These are phyloP conservation scores for Lucilia cuprina DNA, from an alignment of 1,140 invertebrate genomes.

Conservation along the genomic window DNA sequence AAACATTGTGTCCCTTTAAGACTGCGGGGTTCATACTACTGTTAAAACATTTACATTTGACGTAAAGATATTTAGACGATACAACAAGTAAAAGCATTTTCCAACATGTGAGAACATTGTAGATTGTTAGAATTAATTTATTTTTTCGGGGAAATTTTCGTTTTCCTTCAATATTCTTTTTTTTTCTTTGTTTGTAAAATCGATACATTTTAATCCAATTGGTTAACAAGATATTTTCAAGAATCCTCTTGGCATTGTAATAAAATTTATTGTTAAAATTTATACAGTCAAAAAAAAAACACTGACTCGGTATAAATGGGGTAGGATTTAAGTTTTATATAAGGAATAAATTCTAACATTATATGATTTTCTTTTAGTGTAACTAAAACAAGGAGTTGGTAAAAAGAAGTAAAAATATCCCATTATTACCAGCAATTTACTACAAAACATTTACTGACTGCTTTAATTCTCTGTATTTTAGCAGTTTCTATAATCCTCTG, in stretches of 20 bases:
- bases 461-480: background rate
- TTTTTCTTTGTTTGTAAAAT: background rate
- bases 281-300: background rate
- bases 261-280: background rate
- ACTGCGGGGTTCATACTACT: background rate
- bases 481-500: background rate
- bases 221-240: background rate
- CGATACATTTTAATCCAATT: background rate
- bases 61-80: background rate
- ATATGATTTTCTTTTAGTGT: background rate
- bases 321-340: too few species aligned
- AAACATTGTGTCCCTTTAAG: too few species aligned
- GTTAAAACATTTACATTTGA: background rate
- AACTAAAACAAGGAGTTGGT: background rate
- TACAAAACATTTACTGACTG: background rate
- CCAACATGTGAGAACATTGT: background rate
- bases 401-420: background rate
- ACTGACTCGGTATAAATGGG: background rate
- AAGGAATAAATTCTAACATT: too few species aligned
- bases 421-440: background rate
- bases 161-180: background rate
- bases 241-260: background rate
- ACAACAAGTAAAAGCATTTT: background rate
- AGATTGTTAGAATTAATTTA: background rate
- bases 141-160: background rate